phyloP scores from a whole-genome alignment of 2,113 vertebrate genomes.

The Benitochromis conjunctus region DNA sequence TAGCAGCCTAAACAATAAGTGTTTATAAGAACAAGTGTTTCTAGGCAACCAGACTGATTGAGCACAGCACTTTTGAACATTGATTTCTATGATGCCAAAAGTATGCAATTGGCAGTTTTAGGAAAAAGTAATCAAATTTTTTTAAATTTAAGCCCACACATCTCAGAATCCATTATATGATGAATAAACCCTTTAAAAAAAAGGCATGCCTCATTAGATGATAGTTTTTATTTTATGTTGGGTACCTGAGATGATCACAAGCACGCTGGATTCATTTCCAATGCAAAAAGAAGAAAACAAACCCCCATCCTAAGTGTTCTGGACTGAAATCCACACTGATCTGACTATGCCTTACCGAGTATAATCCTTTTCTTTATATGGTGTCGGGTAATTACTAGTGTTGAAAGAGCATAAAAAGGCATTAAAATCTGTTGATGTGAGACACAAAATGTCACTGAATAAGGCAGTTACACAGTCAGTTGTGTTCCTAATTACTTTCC shows the following conservation, averaged over 20 bases:
- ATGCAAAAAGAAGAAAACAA: background rate
- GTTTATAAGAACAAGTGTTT: background rate
- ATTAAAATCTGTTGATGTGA: background rate
- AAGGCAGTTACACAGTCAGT: background rate
- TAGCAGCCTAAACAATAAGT: background rate
- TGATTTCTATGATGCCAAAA: background rate
- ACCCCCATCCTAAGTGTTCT: background rate
- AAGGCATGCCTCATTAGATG: background rate
- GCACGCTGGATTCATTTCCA: background rate
- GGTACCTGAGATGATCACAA: background rate
- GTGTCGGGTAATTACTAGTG: background rate
- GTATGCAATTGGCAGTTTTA: background rate
- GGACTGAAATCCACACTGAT: background rate
- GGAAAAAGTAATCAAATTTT: background rate
- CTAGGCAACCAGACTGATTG: background rate
- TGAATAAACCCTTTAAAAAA: background rate
- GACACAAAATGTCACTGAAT: background rate
- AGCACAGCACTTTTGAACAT: background rate
- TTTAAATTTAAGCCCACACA: background rate
- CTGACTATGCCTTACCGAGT: background rate
- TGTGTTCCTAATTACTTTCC: background rate
- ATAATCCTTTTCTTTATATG: background rate
- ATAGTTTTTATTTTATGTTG: background rate
- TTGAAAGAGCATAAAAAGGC: background rate
- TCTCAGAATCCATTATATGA: background rate